phyloP scores from a whole-genome alignment of 2,113 vertebrate species.

The Entosphenus tridentatus region DNA sequence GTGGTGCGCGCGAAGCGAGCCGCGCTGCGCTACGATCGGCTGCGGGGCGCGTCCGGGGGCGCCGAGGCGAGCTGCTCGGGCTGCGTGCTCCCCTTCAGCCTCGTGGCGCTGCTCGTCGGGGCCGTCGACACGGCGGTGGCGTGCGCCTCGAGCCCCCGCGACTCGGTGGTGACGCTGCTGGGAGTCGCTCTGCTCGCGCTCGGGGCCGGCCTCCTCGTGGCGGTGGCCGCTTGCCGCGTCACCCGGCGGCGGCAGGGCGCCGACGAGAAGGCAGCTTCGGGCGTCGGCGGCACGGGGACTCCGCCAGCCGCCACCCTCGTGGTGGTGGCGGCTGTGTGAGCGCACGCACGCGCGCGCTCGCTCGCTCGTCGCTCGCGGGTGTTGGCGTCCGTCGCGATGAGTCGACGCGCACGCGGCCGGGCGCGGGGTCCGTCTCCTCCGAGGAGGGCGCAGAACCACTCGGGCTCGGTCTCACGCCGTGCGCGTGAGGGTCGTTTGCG shows the following conservation, averaged over 20 bases:
- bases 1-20: background rate
- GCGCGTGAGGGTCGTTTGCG: no score
- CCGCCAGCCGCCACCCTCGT: no score
- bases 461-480: no score
- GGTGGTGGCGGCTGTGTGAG: no score
- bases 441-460: no score
- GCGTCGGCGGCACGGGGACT: no score
- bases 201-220: background rate
- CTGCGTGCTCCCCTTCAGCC: background rate
- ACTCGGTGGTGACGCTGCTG: background rate
- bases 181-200: background rate
- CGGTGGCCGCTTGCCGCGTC: background rate
- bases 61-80: slow-evolving; percentile 6
- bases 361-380: no score
- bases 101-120: slow-evolving; percentile 4
- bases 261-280: background rate
- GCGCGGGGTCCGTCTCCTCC: no score
- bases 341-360: no score
- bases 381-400: no score
- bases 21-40: background rate
- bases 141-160: background rate
- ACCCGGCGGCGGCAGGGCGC: background rate
- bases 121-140: background rate
- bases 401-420: no score
- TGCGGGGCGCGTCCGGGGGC: background rate